Evolutionary conservation across 2,797 vertebrate genomes (phyloP).

Genomic region (Oreonectes daqikongensis): DNA sequence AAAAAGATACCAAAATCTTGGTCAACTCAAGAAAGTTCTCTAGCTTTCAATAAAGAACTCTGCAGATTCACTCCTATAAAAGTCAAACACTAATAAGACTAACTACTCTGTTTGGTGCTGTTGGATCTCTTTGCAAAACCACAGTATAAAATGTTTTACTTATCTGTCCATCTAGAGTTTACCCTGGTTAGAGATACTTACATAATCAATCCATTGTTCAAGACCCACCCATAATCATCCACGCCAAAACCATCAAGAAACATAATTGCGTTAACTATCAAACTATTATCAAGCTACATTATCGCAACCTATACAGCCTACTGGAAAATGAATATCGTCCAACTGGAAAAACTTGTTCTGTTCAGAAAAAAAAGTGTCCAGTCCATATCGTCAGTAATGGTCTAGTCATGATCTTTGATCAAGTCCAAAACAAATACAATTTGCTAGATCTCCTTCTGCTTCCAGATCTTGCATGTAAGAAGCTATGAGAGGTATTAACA

Average conservation of each 20-base stretch:
- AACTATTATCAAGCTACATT: neutral
- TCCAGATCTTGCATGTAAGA: neutral
- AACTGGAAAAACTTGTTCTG: neutral
- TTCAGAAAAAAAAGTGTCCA: neutral
- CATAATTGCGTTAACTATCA: slow-evolving; percentile 14
- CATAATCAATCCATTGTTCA: neutral
- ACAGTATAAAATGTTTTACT: neutral
- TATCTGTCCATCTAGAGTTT: neutral
- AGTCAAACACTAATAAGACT: neutral
- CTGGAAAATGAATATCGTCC: neutral
- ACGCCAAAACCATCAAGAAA: neutral
- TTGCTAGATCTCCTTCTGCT: neutral
- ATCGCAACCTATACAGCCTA: neutral
- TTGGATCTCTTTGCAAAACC: slow-evolving; percentile 4
- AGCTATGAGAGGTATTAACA: too few relatives aligned
- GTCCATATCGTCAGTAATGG: neutral
- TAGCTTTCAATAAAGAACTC: too few relatives aligned
- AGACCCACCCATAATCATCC: neutral
- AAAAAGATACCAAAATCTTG: neutral
- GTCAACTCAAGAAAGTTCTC: neutral
- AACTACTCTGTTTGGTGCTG: neutral
- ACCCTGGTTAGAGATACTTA: neutral
- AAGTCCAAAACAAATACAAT: neutral
- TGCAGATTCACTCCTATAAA: neutral
- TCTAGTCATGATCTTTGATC: neutral